Evolutionary conservation across 2,113 vertebrate species (phyloP).

Genomic region (Pleuronectes platessa): DNA sequence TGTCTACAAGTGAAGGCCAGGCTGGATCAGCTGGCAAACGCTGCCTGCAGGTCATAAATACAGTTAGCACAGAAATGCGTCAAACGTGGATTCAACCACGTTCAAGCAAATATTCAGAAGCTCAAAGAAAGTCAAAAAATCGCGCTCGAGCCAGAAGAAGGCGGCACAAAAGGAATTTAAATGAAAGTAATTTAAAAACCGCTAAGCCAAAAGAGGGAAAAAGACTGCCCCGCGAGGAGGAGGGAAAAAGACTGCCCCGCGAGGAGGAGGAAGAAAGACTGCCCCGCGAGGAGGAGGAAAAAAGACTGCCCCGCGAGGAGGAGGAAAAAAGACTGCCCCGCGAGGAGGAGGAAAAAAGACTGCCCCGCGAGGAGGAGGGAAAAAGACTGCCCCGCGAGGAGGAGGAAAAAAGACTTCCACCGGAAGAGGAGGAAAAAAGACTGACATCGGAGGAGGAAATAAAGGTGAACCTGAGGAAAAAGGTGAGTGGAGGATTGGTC

Average conservation of each 20-base stretch:
- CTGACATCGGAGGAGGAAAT: slow-evolving; percentile 56
- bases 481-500: slow-evolving; percentile 40
- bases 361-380: too few relatives aligned
- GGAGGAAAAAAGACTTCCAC: not conserved
- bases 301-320: slow-evolving; percentile 31
- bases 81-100: not conserved
- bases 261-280: not conserved
- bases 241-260: not conserved
- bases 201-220: not conserved
- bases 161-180: not conserved
- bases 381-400: slow-evolving; percentile 33
- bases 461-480: slow-evolving; percentile 60
- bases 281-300: slow-evolving; percentile 24
- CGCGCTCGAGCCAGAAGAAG: too few relatives aligned
- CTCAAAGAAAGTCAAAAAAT: too few relatives aligned
- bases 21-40: not conserved
- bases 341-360: too few relatives aligned
- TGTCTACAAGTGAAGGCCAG: slow-evolving; percentile 53
- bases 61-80: not conserved
- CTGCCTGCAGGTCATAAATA: slow-evolving; percentile 15
- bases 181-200: accelerated
- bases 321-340: not conserved
- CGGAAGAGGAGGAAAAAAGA: slow-evolving; percentile 25
- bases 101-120: not conserved
- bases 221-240: not conserved